Evolutionary conservation across 2,113 vertebrate species (phyloP).

Genomic region (Chelonoidis abingdonii): DNA sequence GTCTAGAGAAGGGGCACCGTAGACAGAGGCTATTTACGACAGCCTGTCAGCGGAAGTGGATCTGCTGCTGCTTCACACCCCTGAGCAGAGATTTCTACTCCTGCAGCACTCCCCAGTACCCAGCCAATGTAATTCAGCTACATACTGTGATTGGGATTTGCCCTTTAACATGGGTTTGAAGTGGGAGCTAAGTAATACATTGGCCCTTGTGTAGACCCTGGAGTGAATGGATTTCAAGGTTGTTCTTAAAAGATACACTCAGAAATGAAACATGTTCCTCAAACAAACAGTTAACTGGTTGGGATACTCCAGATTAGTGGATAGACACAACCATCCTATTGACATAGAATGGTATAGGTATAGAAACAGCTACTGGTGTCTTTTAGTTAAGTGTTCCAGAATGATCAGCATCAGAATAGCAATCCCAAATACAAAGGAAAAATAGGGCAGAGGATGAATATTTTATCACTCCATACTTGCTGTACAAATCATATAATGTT

Average conservation of each 20-base stretch:
- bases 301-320: neutral
- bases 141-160: neutral
- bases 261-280: constrained; percentile 23
- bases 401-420: constrained; percentile 56
- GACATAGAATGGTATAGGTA: too few species aligned
- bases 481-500: constrained; percentile 69
- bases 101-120: neutral
- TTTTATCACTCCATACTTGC: constrained; percentile 57
- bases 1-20: neutral
- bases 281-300: neutral
- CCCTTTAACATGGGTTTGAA: neutral
- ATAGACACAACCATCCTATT: constrained; percentile 36
- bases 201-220: neutral
- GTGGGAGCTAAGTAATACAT: neutral
- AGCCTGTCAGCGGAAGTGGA: neutral
- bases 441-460: constrained; percentile 71
- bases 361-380: constrained; percentile 30
- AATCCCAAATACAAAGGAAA: constrained; percentile 54
- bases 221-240: neutral
- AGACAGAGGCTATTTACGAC: neutral
- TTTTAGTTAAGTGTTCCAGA: constrained; percentile 52
- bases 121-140: neutral
- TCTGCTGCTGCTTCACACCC: neutral
- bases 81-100: neutral
- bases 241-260: constrained; percentile 30